phyloP scores from a whole-genome alignment of 2,797 vertebrate genomes.

The Helarctos malayanus region DNA sequence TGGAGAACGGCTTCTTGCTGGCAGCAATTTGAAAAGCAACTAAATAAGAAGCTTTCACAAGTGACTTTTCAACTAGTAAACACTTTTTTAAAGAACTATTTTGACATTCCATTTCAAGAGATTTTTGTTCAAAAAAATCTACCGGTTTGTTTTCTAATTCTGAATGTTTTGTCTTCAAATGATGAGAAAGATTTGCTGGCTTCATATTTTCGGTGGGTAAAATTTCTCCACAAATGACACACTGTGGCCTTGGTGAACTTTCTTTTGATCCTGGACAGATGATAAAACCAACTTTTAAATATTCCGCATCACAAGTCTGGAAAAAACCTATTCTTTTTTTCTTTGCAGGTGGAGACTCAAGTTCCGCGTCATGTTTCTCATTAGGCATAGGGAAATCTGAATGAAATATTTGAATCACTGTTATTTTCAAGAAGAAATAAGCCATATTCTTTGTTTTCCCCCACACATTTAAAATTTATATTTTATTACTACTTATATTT shows the following conservation, averaged over 20 bases:
- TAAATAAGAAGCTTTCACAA: slow-evolving; percentile 84
- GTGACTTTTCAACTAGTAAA: slow-evolving; percentile 84
- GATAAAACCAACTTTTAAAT: slow-evolving; percentile 83
- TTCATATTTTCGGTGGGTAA: slow-evolving; percentile 79
- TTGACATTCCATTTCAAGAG: slow-evolving; percentile 83
- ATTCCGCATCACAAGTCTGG: slow-evolving; percentile 72
- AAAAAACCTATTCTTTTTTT: slow-evolving; percentile 77
- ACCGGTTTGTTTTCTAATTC: slow-evolving; percentile 83
- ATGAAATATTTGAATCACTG: slow-evolving; percentile 77
- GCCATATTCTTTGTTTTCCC: slow-evolving; percentile 20
- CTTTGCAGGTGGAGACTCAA: slow-evolving; percentile 83
- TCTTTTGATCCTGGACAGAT: slow-evolving; percentile 79
- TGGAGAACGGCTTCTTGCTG: slow-evolving; percentile 80
- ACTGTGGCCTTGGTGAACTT: slow-evolving; percentile 76
- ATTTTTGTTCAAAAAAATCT: slow-evolving; percentile 84
- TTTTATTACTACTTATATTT: slow-evolving; percentile 55
- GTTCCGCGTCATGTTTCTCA: slow-evolving; percentile 73
- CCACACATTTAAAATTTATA: slow-evolving; percentile 57
- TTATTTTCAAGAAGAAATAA: slow-evolving; percentile 73
- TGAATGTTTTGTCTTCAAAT: slow-evolving; percentile 84
- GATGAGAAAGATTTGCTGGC: slow-evolving; percentile 79
- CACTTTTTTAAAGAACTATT: slow-evolving; percentile 81
- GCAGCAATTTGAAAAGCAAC: slow-evolving; percentile 84
- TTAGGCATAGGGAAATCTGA: slow-evolving; percentile 78
- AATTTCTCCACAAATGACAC: slow-evolving; percentile 83